phyloP scores from a whole-genome alignment of 2,797 vertebrate genomes.

The Dendrocincla tyrannina region DNA sequence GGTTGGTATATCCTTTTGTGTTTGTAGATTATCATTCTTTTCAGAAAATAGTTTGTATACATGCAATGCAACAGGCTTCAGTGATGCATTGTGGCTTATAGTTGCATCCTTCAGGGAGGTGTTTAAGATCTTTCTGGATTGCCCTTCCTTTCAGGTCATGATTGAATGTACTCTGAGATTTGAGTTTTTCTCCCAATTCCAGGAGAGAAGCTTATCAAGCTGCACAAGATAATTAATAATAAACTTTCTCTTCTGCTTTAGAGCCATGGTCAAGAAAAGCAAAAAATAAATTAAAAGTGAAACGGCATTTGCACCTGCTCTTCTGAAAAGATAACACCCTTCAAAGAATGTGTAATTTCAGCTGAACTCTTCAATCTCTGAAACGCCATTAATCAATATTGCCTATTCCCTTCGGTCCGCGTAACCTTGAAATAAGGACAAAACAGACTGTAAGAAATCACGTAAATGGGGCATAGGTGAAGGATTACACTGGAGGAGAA shows the following conservation, averaged over 20 bases:
- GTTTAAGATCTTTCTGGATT: not conserved
- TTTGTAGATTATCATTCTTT: not conserved
- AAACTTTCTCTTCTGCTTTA: conserved; percentile 31
- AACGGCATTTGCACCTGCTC: not conserved
- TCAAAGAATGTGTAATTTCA: conserved; percentile 3
- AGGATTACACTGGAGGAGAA: not conserved
- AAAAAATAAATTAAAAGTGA: conserved; percentile 27
- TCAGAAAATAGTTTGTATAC: not conserved
- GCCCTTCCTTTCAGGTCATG: not conserved
- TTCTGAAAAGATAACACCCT: not conserved
- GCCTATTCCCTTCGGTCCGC: not conserved
- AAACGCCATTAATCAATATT: conserved; percentile 15
- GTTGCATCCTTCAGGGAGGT: not conserved
- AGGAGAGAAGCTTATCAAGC: not conserved
- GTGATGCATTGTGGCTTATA: not conserved
- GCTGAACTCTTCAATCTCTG: conserved; percentile 9
- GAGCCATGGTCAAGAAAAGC: not conserved
- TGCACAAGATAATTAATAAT: conserved; percentile 37
- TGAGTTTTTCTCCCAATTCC: not conserved
- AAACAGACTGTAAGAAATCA: not conserved
- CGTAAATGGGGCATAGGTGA: not conserved
- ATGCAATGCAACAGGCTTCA: not conserved
- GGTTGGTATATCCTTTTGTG: not conserved
- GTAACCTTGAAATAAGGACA: conserved; percentile 27
- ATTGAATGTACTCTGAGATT: not conserved